phyloP scores from a whole-genome alignment of 2,888 invertebrate genomes.

The Furcula furcula region DNA sequence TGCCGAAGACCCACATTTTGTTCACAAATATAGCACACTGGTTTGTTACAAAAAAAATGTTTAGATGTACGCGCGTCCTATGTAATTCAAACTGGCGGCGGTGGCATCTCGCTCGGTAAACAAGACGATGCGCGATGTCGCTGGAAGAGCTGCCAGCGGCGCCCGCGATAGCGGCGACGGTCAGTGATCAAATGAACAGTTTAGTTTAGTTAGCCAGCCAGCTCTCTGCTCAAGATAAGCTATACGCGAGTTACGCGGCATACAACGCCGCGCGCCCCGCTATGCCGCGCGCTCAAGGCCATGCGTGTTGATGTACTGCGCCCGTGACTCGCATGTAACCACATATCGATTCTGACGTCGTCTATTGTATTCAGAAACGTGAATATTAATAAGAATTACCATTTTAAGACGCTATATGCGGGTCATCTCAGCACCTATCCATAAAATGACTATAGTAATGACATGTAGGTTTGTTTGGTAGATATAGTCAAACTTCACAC shows the following conservation, averaged over 20 bases:
- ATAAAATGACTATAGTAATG: no score
- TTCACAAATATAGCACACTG: slow-evolving; percentile 30
- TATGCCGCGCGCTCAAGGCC: slow-evolving; percentile 52
- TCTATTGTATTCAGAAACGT: slow-evolving; percentile 60
- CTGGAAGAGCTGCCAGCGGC: slow-evolving; percentile 28
- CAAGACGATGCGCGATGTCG: slow-evolving; percentile 41
- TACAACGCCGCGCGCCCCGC: slow-evolving; percentile 27
- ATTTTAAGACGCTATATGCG: slow-evolving; percentile 14
- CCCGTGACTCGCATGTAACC: slow-evolving; percentile 68
- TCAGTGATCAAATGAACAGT: slow-evolving; percentile 61
- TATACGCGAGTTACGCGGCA: slow-evolving; percentile 23
- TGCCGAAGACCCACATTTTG: slow-evolving; percentile 52
- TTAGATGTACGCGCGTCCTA: slow-evolving; percentile 8
- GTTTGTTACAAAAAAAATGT: slow-evolving; percentile 22
- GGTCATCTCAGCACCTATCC: slow-evolving; percentile 6
- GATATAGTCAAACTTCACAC: no score
- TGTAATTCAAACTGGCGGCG: slow-evolving; percentile 45
- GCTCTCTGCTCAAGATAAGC: slow-evolving; percentile 63
- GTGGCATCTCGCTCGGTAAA: slow-evolving; percentile 57
- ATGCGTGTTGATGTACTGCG: slow-evolving; percentile 54
- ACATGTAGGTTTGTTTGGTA: no score
- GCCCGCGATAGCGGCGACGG: slow-evolving; percentile 39
- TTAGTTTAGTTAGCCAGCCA: slow-evolving; percentile 48
- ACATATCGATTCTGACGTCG: slow-evolving; percentile 44
- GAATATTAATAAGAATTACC: slow-evolving; percentile 40